phyloP scores from a whole-genome alignment of 2,113 vertebrate genomes.

The Catagonus wagneri region DNA sequence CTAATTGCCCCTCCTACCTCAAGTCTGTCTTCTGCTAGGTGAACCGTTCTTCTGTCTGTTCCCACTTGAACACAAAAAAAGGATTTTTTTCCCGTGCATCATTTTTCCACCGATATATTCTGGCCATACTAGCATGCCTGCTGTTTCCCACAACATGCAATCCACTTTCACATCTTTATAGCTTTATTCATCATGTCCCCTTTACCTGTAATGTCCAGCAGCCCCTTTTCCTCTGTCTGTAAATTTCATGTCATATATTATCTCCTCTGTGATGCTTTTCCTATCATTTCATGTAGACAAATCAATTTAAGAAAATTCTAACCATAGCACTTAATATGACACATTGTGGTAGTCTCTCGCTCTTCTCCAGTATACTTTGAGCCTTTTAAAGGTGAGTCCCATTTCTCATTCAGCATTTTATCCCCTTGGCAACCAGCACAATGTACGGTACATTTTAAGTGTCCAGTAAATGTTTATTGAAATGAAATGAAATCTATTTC shows the following conservation, averaged over 20 bases:
- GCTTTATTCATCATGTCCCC: conserved; percentile 30
- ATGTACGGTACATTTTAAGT: conserved; percentile 9
- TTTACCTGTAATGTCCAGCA: conserved; percentile 5
- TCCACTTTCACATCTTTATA: conserved; percentile 32
- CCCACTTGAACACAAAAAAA: neutral
- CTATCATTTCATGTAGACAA: conserved; percentile 28
- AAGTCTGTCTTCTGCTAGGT: conserved; percentile 6
- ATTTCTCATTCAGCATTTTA: conserved; percentile 54
- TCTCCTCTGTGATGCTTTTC: conserved; percentile 38
- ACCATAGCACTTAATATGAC: neutral
- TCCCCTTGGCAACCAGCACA: conserved; percentile 11
- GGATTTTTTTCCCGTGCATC: conserved; percentile 33
- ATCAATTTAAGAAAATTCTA: conserved; percentile 33
- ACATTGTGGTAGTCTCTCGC: neutral
- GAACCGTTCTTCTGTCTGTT: neutral
- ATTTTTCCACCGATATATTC: conserved; percentile 20
- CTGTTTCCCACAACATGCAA: neutral
- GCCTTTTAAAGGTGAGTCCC: neutral
- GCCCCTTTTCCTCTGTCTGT: conserved; percentile 35
- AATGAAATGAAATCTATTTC: conserved; percentile 52
- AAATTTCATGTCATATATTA: conserved; percentile 54
- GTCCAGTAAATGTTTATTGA: conserved; percentile 51
- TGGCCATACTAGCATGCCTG: neutral
- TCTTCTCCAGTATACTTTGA: conserved; percentile 19
- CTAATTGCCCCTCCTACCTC: neutral